Base-by-base conservation (phyloP, 2,113 vertebrate species). In the Muscicapa adusta region DNA sequence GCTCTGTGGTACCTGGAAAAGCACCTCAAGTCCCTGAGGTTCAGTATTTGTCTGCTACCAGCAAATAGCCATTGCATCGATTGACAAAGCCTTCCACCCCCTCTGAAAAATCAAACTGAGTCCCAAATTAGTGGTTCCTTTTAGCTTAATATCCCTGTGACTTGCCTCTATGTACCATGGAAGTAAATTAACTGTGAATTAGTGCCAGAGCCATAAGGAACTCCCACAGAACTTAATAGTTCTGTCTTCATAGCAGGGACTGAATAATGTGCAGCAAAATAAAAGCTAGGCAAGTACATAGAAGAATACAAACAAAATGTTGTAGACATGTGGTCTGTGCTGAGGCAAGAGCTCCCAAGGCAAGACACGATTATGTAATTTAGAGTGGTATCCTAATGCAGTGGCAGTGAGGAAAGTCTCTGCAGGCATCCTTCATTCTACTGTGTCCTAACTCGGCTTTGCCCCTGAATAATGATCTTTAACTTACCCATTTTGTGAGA, bases 171-270 rank as follows among this genome's bases (percentile, higher is more conserved):
- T 60, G 79, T 88, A 90, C 78, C 3, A 0, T 88, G 82, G 65
- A 95, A 93, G 90, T 93, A 94, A 96, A 97, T 96, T 95, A 91
- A 83, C 85, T 88, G 85, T 91, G 91, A 94, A 96, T 96, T 93
- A 96, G 89, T 91, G 56, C 82, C 48, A 56, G 75, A 88, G 71
- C 91, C 57, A 84, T 66, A 75, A 95, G 94, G 68, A 96, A 75
- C 91, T 95, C 77, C 17, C 68, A 71, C 57, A 57, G 68, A 85
- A 95, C 82, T 94, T 95, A 95, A 93, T 93, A 89, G 79, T 77
- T 94, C 88, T 96, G 75, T 66, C 93, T 93, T 96, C 93, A 67
- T 83, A 58, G 89, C 56, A 67, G 56, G 40, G 71, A 74, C 76
- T 93, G 83, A 91, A 86, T 94, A 95, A 93, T 94, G 71, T 90